These are phyloP conservation scores for Cydia amplana DNA, from an alignment of 1,140 invertebrate species.

Conservation along the genomic window DNA sequence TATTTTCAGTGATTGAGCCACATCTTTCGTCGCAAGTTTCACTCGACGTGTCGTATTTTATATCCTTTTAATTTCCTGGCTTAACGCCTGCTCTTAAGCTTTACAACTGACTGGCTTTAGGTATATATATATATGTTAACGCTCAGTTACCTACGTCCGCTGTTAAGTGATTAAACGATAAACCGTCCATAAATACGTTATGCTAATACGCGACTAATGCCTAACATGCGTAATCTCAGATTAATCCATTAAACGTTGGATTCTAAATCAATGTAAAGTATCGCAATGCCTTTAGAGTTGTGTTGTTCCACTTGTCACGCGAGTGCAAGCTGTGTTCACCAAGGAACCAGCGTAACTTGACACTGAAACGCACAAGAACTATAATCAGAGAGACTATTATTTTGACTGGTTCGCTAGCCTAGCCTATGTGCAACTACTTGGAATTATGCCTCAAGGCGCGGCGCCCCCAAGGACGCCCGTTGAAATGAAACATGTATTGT, in stretches of 20 bases:
- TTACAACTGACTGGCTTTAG: background rate
- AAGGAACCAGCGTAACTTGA: background rate
- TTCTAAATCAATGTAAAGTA: constrained; percentile 5
- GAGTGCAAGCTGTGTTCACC: background rate
- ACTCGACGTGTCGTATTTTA: no score
- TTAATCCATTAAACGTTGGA: background rate
- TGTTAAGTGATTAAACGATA: constrained; percentile 17
- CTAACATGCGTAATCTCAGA: background rate
- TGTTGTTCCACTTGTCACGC: background rate
- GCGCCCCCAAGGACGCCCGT: background rate
- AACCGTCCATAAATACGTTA: constrained; percentile 12
- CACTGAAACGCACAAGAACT: no score
- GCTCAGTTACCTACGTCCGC: background rate
- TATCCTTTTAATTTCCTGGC: no score
- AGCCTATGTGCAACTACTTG: background rate
- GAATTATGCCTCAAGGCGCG: background rate
- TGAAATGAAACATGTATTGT: constrained; percentile 12
- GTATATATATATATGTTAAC: no score
- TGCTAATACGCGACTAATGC: background rate
- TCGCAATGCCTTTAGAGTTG: background rate
- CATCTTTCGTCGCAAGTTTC: no score
- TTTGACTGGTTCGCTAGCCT: background rate
- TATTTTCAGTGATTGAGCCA: no score
- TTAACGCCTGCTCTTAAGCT: background rate
- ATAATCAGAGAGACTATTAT: no score